Evolutionary conservation across 2,797 vertebrate genomes (phyloP).

Genomic region (Aphelocoma californica): DNA sequence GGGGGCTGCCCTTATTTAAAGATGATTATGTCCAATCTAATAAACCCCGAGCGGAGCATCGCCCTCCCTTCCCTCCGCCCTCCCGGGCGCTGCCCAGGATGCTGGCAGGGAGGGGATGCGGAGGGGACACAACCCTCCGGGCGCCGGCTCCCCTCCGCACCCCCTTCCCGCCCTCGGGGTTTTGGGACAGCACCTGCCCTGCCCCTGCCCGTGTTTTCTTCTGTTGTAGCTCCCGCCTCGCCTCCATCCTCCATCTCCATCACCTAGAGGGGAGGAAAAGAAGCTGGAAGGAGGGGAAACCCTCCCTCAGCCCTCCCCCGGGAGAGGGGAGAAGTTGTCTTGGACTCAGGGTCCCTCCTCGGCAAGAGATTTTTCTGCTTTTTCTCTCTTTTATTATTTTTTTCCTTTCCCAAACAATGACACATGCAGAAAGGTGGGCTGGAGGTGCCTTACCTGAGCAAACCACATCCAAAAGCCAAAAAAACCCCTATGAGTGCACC

Average conservation of each 20-base stretch:
- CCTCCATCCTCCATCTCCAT: conserved; percentile 48
- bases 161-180: background rate
- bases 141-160: background rate
- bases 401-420: background rate
- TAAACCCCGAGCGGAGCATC: conserved; percentile 71
- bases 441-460: background rate
- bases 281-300: background rate
- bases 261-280: background rate
- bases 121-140: background rate
- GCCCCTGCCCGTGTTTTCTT: conserved; percentile 54
- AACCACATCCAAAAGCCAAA: conserved; percentile 6
- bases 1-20: conserved; percentile 66
- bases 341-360: background rate
- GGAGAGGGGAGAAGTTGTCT: background rate
- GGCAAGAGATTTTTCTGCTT: background rate
- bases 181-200: conserved; percentile 46
- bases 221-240: conserved; percentile 55
- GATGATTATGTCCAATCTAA: conserved; percentile 76
- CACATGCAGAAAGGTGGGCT: conserved; percentile 66
- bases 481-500: accelerated
- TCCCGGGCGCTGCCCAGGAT: conserved; percentile 49
- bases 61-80: conserved; percentile 72
- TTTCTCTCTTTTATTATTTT: background rate
- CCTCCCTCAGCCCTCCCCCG: background rate
- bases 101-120: background rate